phyloP scores from a whole-genome alignment of 2,113 vertebrate genomes.

The Odontophorus gujanensis region DNA sequence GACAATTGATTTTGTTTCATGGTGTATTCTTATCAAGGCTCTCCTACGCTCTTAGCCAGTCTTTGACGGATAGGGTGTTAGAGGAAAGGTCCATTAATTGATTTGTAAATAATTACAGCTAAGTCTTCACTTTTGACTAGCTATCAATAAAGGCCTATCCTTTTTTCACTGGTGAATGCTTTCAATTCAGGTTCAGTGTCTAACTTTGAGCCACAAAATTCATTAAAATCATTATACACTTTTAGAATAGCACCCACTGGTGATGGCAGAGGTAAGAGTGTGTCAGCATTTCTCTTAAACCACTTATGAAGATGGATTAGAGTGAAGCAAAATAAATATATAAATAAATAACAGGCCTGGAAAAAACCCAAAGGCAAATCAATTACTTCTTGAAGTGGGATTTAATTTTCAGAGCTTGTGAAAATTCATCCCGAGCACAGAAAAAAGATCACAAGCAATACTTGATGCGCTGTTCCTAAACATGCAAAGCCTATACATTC shows the following conservation, averaged over 20 bases:
- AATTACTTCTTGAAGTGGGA: neutral
- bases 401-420: constrained; percentile 18
- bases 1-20: constrained; percentile 71
- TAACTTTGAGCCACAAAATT: constrained; percentile 47
- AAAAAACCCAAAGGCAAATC: neutral
- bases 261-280: constrained; percentile 1
- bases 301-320: neutral
- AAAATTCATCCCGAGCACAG: neutral
- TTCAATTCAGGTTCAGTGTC: constrained; percentile 59
- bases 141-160: constrained; percentile 59
- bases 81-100: constrained; percentile 74
- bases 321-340: neutral
- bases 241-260: constrained; percentile 21
- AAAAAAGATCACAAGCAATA: neutral
- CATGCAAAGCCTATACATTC: accelerated
- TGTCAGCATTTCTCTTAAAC: neutral
- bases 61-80: constrained; percentile 71
- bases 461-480: neutral
- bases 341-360: neutral
- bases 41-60: constrained; percentile 47
- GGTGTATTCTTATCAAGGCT: constrained; percentile 67
- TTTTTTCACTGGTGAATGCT: constrained; percentile 69
- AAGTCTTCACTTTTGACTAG: constrained; percentile 66
- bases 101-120: constrained; percentile 79
- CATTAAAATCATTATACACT: constrained; percentile 57